Conservation (phyloP, 2,797 vertebrate species). For the Orestias chungarensis region DNA sequence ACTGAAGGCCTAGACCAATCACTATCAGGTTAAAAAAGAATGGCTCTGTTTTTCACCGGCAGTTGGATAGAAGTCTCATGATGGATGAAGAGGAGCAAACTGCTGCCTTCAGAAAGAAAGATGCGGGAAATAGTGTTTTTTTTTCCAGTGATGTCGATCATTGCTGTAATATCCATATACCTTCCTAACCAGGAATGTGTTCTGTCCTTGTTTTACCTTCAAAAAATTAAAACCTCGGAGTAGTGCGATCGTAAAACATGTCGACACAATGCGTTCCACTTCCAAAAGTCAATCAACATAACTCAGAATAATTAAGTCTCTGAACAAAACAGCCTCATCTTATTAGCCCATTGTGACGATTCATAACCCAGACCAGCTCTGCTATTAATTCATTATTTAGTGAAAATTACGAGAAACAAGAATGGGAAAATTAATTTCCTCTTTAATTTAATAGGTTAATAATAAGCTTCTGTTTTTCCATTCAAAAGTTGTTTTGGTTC, state of each 20-base stretch:
- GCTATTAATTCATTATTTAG: background rate
- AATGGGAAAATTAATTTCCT: background rate
- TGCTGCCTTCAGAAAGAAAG: background rate
- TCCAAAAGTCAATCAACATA: background rate
- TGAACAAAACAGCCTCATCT: background rate
- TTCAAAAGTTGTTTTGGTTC: background rate
- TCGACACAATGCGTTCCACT: background rate
- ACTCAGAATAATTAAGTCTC: background rate
- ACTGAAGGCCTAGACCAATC: background rate
- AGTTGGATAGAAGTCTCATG: background rate
- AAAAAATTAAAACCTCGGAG: background rate
- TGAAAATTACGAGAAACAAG: background rate
- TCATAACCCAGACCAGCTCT: background rate
- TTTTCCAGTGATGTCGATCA: background rate
- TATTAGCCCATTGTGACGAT: background rate
- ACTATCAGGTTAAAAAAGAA: background rate
- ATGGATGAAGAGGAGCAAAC: slow-evolving; percentile 3
- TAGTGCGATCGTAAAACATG: background rate
- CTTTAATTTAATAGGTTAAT: background rate
- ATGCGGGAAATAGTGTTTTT: background rate
- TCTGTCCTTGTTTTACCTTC: background rate
- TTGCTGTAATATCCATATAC: background rate
- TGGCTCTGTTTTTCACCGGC: background rate
- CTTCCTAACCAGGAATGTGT: background rate
- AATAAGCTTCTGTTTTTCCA: background rate